Conservation (phyloP, 2,797 vertebrate genomes). For the Microctenopoma stevenorrisi region DNA sequence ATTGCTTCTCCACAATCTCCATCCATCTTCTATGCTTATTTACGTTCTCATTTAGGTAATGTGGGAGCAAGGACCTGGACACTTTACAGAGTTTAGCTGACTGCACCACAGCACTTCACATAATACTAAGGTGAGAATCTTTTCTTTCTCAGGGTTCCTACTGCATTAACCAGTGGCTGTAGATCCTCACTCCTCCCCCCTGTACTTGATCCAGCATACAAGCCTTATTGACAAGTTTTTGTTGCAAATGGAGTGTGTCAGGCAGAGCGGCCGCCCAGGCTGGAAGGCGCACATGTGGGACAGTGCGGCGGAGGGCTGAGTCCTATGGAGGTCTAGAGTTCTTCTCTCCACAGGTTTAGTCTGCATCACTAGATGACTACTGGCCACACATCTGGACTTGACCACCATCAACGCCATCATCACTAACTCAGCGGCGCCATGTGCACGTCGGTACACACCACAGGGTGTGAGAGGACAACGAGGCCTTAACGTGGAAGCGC, state of each 20-base stretch:
- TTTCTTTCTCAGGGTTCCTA: too few species aligned
- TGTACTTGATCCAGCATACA: conserved; percentile 59
- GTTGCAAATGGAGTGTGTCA: conserved; percentile 70
- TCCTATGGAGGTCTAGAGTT: conserved; percentile 52
- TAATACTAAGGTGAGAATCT: too few species aligned
- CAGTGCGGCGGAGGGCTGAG: conserved; percentile 52
- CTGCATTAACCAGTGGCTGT: conserved; percentile 14
- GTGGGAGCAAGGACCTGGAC: conserved; percentile 4
- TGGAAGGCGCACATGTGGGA: conserved; percentile 78
- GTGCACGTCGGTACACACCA: conserved; percentile 17
- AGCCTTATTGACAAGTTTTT: conserved; percentile 75
- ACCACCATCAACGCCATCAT: conserved; percentile 58
- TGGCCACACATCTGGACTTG: conserved; percentile 73
- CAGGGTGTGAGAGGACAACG: conserved; percentile 26
- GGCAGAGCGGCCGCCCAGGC: conserved; percentile 42
- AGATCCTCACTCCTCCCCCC: conserved; percentile 21
- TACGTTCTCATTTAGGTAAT: conserved; percentile 37
- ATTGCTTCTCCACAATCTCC: too few species aligned
- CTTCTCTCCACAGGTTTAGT: conserved; percentile 74
- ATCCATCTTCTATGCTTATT: conserved; percentile 15
- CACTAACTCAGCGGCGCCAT: conserved; percentile 28
- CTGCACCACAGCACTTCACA: too few species aligned
- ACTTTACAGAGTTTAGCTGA: background rate
- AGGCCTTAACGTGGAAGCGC: conserved; percentile 1
- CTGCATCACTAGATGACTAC: conserved; percentile 57